Base-by-base conservation (phyloP, 1,140 invertebrate genomes). In the Tribolium madens region DNA sequence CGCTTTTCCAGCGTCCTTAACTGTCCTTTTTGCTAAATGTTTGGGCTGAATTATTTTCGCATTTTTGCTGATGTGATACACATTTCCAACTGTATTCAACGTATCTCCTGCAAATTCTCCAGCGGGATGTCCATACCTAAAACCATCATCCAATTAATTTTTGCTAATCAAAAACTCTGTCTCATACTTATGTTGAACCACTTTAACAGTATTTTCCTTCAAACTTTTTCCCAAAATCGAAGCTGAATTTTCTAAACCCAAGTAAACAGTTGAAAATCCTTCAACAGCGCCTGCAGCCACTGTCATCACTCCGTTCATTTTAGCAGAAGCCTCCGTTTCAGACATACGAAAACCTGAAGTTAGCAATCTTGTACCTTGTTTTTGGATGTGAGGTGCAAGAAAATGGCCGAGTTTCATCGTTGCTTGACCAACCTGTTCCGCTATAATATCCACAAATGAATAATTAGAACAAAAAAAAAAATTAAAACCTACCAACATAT, bases 251-350 rank as follows among this genome's bases (percentile, higher is more conserved):
- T 94, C 92, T n/a, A 94, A 79, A 78, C 64, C 91, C 88, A 88
- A 84, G 78, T 92, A 93, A 4, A 94, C 87, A 6, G 91, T 92
- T 3, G 87, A 88, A 81, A 93, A 91, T 2, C 92, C 92, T 83
- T 91, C 89, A 3, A 93, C 86, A 33, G 92, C 91, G 3, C 91
- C 91, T 10, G 91, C 89, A 2, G 92, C 90, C 0, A 93, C 91
- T 18, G 91, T 91, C 52, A 93, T 73, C 0, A 91, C 89, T 36
- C 89, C 88, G 75, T 90, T 89, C 78, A 93, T 86, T 79, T 88
- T 90, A 52, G 87, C 86, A 21, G 88, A 87, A 0, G 91, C 91
- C 64, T 90, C 87, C 26, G 79, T 79, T 78, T 87, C 86, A 7
- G 88, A 84, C 71, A 88, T 87, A 21, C 88, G 87, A 26, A 89